Evolutionary conservation across 1,140 invertebrate species (phyloP).

Genomic region (Oryctes rhinoceros): DNA sequence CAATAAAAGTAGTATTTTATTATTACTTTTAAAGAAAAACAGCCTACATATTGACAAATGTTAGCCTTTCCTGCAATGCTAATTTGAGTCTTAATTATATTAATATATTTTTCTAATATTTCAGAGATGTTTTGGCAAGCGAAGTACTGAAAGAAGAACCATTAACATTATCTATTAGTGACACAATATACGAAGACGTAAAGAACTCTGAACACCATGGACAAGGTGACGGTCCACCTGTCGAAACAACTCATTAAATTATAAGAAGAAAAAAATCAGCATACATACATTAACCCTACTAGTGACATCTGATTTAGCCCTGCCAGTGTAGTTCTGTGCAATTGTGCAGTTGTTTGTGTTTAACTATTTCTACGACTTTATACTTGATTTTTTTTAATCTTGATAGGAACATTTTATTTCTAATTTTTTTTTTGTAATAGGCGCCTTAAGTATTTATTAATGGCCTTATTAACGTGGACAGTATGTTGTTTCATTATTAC

Average conservation of each 20-base stretch:
- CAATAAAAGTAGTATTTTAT: slow-evolving; percentile 34
- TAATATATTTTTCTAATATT: not conserved
- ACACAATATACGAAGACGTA: slow-evolving; percentile 50
- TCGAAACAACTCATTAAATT: slow-evolving; percentile 39
- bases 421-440: slow-evolving; percentile 3
- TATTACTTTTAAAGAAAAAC: slow-evolving; percentile 26
- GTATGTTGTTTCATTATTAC: not conserved
- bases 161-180: slow-evolving; percentile 26
- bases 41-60: not conserved
- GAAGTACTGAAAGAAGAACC: slow-evolving; percentile 44
- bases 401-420: slow-evolving; percentile 14
- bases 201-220: slow-evolving; percentile 55
- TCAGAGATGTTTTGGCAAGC: slow-evolving; percentile 46
- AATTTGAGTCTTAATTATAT: too few species aligned
- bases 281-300: not conserved
- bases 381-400: slow-evolving; percentile 22
- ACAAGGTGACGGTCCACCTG: slow-evolving; percentile 56
- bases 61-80: too few species aligned
- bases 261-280: not conserved
- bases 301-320: not conserved
- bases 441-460: slow-evolving; percentile 37
- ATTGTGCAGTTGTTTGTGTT: slow-evolving; percentile 40
- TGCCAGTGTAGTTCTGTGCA: slow-evolving; percentile 38
- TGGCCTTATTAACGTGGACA: slow-evolving; percentile 8
- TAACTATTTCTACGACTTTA: slow-evolving; percentile 32